Evolutionary conservation across 1,140 invertebrate genomes (phyloP), one percentile per base, ranked within the genome.

Genomic region (Panagrolaimus sp.): DNA sequence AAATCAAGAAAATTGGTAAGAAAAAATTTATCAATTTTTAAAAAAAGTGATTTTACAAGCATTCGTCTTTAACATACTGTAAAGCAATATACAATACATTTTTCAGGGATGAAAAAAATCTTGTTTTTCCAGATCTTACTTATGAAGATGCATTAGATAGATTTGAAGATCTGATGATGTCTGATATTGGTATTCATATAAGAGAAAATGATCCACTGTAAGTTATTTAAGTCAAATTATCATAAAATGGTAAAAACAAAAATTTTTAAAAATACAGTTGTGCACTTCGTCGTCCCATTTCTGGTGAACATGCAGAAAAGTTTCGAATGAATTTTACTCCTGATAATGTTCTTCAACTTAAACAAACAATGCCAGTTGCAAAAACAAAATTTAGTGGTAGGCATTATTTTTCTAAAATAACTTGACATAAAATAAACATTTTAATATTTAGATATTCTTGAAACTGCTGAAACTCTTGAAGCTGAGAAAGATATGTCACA

Each of bases 61-160:
- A n/a, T n/a, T 7, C 32, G 7, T 38, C 32, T 38, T 38, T 38
- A 7, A 38, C 32, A 38, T n/a, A n/a, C n/a, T n/a, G n/a, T n/a
- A n/a, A n/a, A n/a, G n/a, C n/a, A 38, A 38, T 38, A 38, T 38
- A 38, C n/a, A n/a, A n/a, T 38, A 7, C 7, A 38, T 4, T 38
- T 38, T 38, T 38, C 7, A 38, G 32, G 32, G 32, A 38, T 38
- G 32, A 38, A 38, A 58, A 58, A 6, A 58, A 58, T 28, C 21
- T 58, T 58, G 52, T 58, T 58, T 58, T 58, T 21, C 52, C 52
- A 5, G 52, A 28, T 12, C 17, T 58, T 12, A 21, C 52, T 5
- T 58, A 58, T 21, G 52, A 58, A 14, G 10, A 28, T 12, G 52
- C 52, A 4, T 28, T 12, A n/a, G 52, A 58, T 12, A 12, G 14